These are phyloP conservation scores for Sceliomorpha sp. DNA, from an alignment of 2,888 invertebrate species.

Conservation along the genomic window DNA sequence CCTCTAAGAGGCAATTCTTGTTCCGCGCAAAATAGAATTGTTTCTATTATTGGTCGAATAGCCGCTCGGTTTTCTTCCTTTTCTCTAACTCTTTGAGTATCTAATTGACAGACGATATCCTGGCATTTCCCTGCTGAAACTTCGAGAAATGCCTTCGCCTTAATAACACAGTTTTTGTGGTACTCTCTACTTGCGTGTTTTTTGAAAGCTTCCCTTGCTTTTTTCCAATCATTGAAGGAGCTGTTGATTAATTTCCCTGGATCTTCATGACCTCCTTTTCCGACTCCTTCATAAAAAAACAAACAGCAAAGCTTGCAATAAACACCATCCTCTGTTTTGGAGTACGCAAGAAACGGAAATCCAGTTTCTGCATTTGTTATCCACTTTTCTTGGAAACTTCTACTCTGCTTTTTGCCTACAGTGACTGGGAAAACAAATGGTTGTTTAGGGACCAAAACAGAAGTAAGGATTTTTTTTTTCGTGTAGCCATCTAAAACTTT, in stretches of 20 bases:
- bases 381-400: slow-evolving; percentile 16
- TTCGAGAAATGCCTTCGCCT: slow-evolving; percentile 7
- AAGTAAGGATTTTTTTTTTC: slow-evolving; percentile 12
- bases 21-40: slow-evolving; percentile 16
- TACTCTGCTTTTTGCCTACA: slow-evolving; percentile 4
- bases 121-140: slow-evolving; percentile 8
- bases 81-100: slow-evolving; percentile 12
- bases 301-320: slow-evolving; percentile 19
- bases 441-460: slow-evolving; percentile 12
- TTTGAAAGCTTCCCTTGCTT: slow-evolving; percentile 11
- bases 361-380: slow-evolving; percentile 1
- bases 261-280: slow-evolving; percentile 16
- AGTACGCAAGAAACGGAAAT: slow-evolving; percentile 17
- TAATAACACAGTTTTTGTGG: slow-evolving; percentile 14
- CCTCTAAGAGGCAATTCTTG: slow-evolving; percentile 26
- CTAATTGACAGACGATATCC: slow-evolving; percentile 32
- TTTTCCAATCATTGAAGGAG: slow-evolving; percentile 14
- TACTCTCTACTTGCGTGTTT: slow-evolving; percentile 4
- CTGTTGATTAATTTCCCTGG: slow-evolving; percentile 12
- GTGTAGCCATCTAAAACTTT: slow-evolving; percentile 5
- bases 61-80: slow-evolving; percentile 20
- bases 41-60: slow-evolving; percentile 18
- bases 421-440: slow-evolving; percentile 10
- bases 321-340: slow-evolving; percentile 21
- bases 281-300: slow-evolving; percentile 14